These are phyloP conservation scores for Mercenaria mercenaria DNA, from an alignment of 1,140 invertebrate genomes.

Conservation along the genomic window DNA sequence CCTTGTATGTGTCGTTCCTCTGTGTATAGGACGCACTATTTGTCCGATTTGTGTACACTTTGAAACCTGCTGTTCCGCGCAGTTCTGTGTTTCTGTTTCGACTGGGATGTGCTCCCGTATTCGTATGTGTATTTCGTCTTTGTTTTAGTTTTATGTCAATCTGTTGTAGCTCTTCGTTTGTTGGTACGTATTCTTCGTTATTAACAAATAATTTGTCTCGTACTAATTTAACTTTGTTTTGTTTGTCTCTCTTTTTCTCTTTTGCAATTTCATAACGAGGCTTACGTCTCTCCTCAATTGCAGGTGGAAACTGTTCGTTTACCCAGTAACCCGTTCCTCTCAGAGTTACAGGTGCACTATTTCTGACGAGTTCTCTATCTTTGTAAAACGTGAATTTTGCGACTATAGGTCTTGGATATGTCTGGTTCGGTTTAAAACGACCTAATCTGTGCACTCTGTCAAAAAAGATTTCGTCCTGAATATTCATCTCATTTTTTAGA, in stretches of 20 bases:
- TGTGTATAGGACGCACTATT: background rate
- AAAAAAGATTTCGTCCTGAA: background rate
- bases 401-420: background rate
- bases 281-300: background rate
- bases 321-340: background rate
- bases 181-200: background rate
- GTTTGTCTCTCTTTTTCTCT: background rate
- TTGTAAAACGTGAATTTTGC: constrained; percentile 46
- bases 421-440: background rate
- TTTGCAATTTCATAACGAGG: background rate
- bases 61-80: background rate
- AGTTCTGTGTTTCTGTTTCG: background rate
- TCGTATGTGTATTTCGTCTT: background rate
- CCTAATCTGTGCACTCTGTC: constrained; percentile 11
- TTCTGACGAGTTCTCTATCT: constrained; percentile 5
- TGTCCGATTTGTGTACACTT: background rate
- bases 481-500: constrained; percentile 13
- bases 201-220: background rate
- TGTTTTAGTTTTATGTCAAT: background rate
- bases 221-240: background rate
- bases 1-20: background rate
- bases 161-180: background rate
- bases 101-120: background rate
- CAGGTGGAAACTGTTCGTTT: constrained; percentile 14
- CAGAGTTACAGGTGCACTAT: background rate